Evolutionary conservation across 2,113 vertebrate species (phyloP).

Genomic region (Colossoma macropomum): DNA sequence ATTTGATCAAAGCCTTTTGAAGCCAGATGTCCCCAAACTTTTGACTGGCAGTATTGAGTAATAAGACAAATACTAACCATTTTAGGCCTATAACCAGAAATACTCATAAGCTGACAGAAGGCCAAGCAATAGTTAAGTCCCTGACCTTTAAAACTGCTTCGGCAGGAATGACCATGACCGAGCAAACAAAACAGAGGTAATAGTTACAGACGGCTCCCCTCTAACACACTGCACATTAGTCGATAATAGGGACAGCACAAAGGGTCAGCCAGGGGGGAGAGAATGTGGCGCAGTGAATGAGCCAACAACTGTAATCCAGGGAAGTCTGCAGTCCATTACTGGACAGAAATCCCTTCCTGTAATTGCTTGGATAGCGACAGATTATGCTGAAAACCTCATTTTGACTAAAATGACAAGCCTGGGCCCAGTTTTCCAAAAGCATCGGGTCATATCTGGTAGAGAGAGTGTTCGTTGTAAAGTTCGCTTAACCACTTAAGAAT

Average conservation of each 20-base stretch:
- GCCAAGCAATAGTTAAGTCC: not conserved
- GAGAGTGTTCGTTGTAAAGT: too few relatives aligned
- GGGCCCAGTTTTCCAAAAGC: too few relatives aligned
- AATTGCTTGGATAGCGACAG: not conserved
- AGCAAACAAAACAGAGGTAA: slow-evolving; percentile 6
- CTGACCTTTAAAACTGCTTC: slow-evolving; percentile 12
- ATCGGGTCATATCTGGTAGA: too few relatives aligned
- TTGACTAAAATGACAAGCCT: not conserved
- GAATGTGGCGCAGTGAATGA: not conserved
- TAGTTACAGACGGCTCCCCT: slow-evolving; percentile 23
- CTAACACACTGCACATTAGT: slow-evolving; percentile 6
- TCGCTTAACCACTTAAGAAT: too few relatives aligned
- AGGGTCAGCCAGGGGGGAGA: not conserved
- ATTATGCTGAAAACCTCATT: not conserved
- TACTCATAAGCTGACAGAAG: not conserved
- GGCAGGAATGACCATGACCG: not conserved
- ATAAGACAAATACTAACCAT: not conserved
- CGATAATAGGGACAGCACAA: not conserved
- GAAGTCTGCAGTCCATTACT: not conserved
- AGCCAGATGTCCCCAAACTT: not conserved
- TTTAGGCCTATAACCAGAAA: not conserved
- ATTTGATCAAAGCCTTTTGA: too few relatives aligned
- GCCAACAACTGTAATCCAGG: not conserved
- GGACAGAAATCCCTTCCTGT: not conserved
- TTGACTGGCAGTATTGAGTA: not conserved